Percentiles rank a stretch among this genome's conserved stretches.
phyloP scores from a whole-genome alignment of 2,797 vertebrate species.

The Gymnothorax reevesii region DNA sequence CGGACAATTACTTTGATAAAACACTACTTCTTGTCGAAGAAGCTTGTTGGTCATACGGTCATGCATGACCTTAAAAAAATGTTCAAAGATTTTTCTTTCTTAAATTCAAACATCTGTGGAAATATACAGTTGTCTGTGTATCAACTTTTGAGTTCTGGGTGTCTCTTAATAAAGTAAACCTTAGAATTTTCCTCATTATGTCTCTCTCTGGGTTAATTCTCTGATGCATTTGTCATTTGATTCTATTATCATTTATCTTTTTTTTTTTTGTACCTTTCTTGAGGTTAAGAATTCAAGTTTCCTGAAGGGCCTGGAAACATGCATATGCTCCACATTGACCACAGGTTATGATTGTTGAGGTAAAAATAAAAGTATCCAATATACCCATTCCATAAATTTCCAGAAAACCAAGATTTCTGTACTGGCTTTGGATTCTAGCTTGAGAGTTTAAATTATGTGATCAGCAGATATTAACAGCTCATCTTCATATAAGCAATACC shows the following conservation, averaged over 20 bases:
- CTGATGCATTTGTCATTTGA: neutral
- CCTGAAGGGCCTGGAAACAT: too few species aligned
- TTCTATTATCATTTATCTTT: neutral
- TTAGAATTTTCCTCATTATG: slow-evolving; percentile 60
- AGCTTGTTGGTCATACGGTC: slow-evolving; percentile 39
- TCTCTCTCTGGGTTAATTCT: slow-evolving; percentile 15
- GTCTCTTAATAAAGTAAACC: slow-evolving; percentile 82
- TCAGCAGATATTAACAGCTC: neutral
- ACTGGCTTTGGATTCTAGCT: neutral
- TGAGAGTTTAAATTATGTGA: neutral
- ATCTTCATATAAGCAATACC: neutral
- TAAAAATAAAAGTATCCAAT: neutral
- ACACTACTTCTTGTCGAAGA: slow-evolving; percentile 27
- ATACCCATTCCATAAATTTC: neutral
- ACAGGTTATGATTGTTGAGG: neutral
- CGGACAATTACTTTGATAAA: slow-evolving; percentile 40
- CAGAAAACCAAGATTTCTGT: neutral
- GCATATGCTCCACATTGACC: neutral
- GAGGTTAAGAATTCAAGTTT: neutral
- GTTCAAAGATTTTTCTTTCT: slow-evolving; percentile 59
- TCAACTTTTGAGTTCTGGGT: slow-evolving; percentile 73
- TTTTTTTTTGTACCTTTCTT: neutral
- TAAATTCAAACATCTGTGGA: slow-evolving; percentile 53
- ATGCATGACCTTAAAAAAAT: slow-evolving; percentile 55
- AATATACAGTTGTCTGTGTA: slow-evolving; percentile 65